Evolutionary conservation across 2,888 invertebrate species (phyloP).

Genomic region (Apotomis capreana): DNA sequence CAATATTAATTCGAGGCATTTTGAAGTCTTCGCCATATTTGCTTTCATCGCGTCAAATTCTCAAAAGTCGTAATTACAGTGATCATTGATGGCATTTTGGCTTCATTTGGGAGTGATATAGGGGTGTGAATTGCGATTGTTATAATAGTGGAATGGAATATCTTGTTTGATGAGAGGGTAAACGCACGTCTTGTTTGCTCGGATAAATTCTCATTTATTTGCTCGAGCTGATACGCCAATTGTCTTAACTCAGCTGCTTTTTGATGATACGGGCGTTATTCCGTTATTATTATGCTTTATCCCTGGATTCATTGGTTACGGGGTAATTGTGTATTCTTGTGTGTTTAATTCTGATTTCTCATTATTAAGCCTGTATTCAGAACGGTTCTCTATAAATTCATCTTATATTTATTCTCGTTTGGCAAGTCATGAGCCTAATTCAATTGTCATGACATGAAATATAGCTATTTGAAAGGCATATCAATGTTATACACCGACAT

Average conservation of each 20-base stretch:
- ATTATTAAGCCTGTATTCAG: background rate
- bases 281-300: conserved; percentile 9
- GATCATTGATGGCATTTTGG: background rate
- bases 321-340: conserved; percentile 16
- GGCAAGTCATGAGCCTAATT: no score
- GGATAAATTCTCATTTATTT: conserved; percentile 33
- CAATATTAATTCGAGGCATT: conserved; percentile 28
- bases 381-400: background rate
- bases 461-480: no score
- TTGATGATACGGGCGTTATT: conserved; percentile 25
- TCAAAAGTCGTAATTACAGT: conserved; percentile 9
- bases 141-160: background rate
- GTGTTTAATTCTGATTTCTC: conserved; percentile 14
- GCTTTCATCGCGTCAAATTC: background rate
- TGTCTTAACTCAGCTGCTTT: conserved; percentile 30
- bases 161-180: background rate
- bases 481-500: no score
- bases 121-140: background rate
- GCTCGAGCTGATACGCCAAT: conserved; percentile 23
- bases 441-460: no score
- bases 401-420: background rate
- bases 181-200: conserved; percentile 15
- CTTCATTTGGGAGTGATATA: background rate
- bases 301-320: conserved; percentile 14
- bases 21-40: conserved; percentile 15